phyloP scores from a whole-genome alignment of 2,113 vertebrate genomes.

The Salvator merianae region DNA sequence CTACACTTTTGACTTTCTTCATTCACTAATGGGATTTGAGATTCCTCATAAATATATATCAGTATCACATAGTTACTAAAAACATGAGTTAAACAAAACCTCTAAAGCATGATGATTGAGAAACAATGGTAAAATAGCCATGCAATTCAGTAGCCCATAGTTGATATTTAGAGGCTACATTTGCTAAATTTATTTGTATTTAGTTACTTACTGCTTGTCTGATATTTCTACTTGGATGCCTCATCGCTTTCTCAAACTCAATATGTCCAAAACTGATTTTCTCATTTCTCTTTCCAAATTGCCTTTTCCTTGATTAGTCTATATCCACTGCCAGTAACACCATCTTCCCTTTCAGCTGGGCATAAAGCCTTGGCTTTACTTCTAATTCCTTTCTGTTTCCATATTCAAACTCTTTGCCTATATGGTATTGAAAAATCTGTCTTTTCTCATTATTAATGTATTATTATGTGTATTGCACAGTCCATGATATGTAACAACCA shows the following conservation, averaged over 20 bases:
- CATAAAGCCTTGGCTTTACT: not conserved
- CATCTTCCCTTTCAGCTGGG: not conserved
- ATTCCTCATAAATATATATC: conserved; percentile 12
- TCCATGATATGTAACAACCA: no score
- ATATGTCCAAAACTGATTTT: not conserved
- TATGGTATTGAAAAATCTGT: not conserved
- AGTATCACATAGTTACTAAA: conserved; percentile 21
- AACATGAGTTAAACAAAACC: conserved; percentile 20
- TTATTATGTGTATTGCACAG: not conserved
- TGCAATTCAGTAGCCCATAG: conserved; percentile 8
- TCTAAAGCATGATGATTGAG: conserved; percentile 21
- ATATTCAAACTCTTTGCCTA: not conserved
- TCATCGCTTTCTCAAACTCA: conserved; percentile 5
- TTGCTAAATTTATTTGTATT: conserved; percentile 10
- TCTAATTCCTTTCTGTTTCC: not conserved
- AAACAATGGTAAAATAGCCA: conserved; percentile 32
- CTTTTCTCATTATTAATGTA: not conserved
- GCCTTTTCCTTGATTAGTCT: not conserved
- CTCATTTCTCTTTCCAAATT: not conserved
- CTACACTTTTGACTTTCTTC: conserved; percentile 43
- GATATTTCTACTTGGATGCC: not conserved
- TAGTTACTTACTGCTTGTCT: not conserved
- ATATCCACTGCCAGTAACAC: not conserved
- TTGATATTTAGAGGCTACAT: conserved; percentile 11
- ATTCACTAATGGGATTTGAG: conserved; percentile 47